Evolutionary conservation across 2,113 vertebrate genomes (phyloP), one percentile per base, ranked within the genome.

Genomic region (Epinephelus cyanopodus): DNA sequence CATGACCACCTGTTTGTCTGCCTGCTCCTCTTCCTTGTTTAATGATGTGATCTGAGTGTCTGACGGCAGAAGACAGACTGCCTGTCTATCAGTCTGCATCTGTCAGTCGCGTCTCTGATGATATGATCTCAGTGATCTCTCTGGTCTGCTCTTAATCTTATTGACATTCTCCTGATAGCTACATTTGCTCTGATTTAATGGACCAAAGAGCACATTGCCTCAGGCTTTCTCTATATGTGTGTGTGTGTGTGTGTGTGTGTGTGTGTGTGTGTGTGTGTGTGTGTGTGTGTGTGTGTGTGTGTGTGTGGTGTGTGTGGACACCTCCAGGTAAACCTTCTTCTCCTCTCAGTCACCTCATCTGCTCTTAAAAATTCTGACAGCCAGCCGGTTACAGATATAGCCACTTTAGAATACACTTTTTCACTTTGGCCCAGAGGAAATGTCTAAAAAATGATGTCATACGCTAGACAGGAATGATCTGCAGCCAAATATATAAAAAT

Each of bases 161-260:
- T 79, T 81, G 84, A 81, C 73, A 70, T 85, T 82, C 52, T 79
- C 66, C 67, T 74, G 79, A 88, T 81, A 63, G 80, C 67, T 60
- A 29, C 84, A 75, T 85, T 10, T 74, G 74, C 74, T 58, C 47
- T 63, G 62, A 85, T 64, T 81, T 79, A 85, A 86, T 66, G 60
- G 79, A 71, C 62, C 54, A 23, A 17, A 66, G 78, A 79, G 54
- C 58, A 77, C 73, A 61, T 73, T 10, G 73, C 77, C 67, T 61
- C 45, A 25, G 66, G 88, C 57, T 60, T 7, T 62, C 13, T 74
- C 3, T 74, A 5, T 33, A 25, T 64, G 6, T 62, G 54, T 11
- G 37, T 80, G 81, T 60, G 58, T 82, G 60, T 77, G 25, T 19
- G 53, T 62, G 70, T 74, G 70, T 52, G 66, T 21, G 52, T 80